These are phyloP conservation scores for Berghia stephanieae DNA, from an alignment of 1,140 invertebrate species.

Conservation along the genomic window DNA sequence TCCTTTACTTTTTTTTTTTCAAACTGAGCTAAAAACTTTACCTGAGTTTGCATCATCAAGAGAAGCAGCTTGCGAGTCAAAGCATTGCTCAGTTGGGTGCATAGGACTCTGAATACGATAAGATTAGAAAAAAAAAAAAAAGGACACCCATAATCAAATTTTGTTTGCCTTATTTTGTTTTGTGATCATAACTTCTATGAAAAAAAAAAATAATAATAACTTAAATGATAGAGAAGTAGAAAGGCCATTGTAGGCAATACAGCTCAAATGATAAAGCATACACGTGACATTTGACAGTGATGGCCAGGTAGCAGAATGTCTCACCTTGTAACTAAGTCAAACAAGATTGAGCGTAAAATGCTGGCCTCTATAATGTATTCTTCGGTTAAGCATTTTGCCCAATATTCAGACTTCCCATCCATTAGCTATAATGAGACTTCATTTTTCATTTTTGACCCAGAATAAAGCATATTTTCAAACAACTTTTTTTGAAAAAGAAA, in stretches of 20 bases:
- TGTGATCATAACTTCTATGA: too few relatives aligned
- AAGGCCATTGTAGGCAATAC: background rate
- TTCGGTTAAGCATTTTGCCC: too few relatives aligned
- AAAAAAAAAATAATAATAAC: background rate
- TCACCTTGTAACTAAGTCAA: too few relatives aligned
- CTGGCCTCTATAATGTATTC: too few relatives aligned
- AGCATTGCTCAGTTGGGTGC: constrained; percentile 47
- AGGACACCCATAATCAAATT: background rate
- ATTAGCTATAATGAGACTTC: too few relatives aligned
- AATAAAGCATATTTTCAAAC: background rate
- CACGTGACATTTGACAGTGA: too few relatives aligned
- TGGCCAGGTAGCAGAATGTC: too few relatives aligned
- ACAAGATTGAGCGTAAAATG: too few relatives aligned
- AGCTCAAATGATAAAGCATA: background rate
- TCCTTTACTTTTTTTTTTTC: background rate
- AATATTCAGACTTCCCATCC: too few relatives aligned
- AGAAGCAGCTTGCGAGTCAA: constrained; percentile 46
- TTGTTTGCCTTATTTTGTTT: too few relatives aligned
- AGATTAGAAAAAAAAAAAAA: background rate
- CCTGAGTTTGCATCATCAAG: constrained; percentile 44
- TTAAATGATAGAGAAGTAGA: background rate
- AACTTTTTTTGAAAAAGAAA: background rate
- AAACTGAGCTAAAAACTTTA: background rate
- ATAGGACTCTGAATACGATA: constrained; percentile 45
- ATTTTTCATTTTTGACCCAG: background rate